Evolutionary conservation across 2,888 invertebrate species (phyloP).

Genomic region (Athalia circularis): DNA sequence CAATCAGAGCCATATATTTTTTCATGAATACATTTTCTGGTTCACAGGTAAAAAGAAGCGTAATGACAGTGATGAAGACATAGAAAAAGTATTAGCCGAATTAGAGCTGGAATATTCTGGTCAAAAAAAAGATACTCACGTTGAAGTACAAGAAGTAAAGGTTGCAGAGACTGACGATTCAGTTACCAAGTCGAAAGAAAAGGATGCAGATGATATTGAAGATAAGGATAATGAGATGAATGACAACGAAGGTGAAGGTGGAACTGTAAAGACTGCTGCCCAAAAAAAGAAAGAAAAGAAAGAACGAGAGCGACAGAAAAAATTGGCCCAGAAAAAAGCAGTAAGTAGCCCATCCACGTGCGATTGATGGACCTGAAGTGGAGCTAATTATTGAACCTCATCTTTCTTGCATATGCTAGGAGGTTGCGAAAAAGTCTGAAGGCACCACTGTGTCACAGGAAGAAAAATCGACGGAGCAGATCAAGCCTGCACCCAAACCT

Average conservation of each 20-base stretch:
- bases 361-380: background rate
- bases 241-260: slow-evolving; percentile 77
- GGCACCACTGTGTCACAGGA: slow-evolving; percentile 71
- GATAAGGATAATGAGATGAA: slow-evolving; percentile 74
- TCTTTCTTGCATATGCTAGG: slow-evolving; percentile 56
- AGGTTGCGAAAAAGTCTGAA: slow-evolving; percentile 63
- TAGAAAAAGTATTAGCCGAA: slow-evolving; percentile 90
- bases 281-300: slow-evolving; percentile 94
- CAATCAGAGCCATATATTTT: background rate
- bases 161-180: slow-evolving; percentile 71
- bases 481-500: slow-evolving; percentile 53
- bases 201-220: slow-evolving; percentile 47
- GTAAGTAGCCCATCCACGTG: slow-evolving; percentile 55
- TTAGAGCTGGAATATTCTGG: slow-evolving; percentile 88
- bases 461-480: slow-evolving; percentile 54
- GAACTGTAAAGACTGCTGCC: slow-evolving; percentile 86
- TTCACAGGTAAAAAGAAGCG: slow-evolving; percentile 79
- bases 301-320: slow-evolving; percentile 86
- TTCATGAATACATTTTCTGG: background rate
- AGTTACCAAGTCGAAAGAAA: slow-evolving; percentile 46
- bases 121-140: slow-evolving; percentile 75
- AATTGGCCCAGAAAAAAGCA: slow-evolving; percentile 81
- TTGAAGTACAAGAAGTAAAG: slow-evolving; percentile 71
- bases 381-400: background rate
- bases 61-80: slow-evolving; percentile 85